A percentile compares a stretch with the other conserved stretches of the same genome.
phyloP scores from a whole-genome alignment of 2,797 vertebrate genomes.

The Telmatherina bonti region DNA sequence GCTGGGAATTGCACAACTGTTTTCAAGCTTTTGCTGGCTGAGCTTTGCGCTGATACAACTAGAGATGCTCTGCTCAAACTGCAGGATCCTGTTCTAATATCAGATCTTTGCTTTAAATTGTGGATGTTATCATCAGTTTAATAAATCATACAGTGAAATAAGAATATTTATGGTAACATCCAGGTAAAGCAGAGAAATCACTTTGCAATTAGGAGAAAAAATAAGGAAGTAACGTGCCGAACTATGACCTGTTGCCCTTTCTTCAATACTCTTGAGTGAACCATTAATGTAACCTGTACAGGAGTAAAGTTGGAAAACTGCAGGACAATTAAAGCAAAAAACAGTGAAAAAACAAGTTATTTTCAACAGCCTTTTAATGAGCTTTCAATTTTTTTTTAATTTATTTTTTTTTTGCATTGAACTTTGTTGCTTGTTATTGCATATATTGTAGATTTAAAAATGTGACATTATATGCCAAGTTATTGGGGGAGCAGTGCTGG shows the following conservation, averaged over 20 bases:
- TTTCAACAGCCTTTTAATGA: not conserved
- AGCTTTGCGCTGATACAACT: constrained; percentile 12
- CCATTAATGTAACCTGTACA: too few species aligned
- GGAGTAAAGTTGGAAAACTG: not conserved
- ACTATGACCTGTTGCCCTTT: not conserved
- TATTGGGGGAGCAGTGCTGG: too few species aligned
- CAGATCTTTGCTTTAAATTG: not conserved
- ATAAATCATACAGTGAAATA: not conserved
- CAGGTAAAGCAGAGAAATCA: too few species aligned
- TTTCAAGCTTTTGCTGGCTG: constrained; percentile 14
- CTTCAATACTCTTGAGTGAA: too few species aligned
- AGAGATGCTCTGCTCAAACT: not conserved
- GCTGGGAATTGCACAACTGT: constrained; percentile 28
- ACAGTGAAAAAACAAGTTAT: not conserved
- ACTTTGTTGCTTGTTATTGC: constrained; percentile 10
- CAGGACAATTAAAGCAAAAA: not conserved
- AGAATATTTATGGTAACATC: too few species aligned
- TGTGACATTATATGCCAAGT: not conserved
- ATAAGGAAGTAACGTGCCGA: not conserved
- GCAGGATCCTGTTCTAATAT: not conserved
- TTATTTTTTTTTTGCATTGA: constrained; percentile 1
- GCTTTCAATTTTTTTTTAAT: not conserved
- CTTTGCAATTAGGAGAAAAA: too few species aligned
- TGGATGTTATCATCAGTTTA: not conserved
- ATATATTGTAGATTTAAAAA: constrained; percentile 5